Evolutionary conservation across 2,888 invertebrate genomes (phyloP).

Genomic region (Archaeoteleia sp.): DNA sequence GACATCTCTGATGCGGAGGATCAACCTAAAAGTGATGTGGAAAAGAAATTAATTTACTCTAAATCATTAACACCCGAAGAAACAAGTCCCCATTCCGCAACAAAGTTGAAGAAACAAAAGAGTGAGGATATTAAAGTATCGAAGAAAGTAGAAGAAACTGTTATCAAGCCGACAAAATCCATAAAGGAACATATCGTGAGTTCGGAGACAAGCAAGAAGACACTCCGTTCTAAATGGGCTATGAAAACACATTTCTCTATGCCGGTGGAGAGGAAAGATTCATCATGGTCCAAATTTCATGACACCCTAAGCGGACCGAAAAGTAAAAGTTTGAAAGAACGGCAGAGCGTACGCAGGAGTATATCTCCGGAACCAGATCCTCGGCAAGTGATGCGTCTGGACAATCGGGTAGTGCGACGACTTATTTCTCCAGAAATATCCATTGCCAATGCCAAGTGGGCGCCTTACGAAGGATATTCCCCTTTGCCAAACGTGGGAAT

Average conservation of each 20-base stretch:
- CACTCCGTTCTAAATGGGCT: slow-evolving; percentile 67
- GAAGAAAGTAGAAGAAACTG: slow-evolving; percentile 22
- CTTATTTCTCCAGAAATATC: slow-evolving; percentile 70
- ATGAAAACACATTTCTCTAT: slow-evolving; percentile 70
- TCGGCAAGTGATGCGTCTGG: slow-evolving; percentile 61
- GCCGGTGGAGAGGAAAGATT: slow-evolving; percentile 65
- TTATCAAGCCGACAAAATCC: slow-evolving; percentile 55
- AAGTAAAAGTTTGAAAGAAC: slow-evolving; percentile 69
- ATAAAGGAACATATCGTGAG: slow-evolving; percentile 60
- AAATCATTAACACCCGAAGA: slow-evolving; percentile 61
- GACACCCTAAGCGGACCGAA: slow-evolving; percentile 62
- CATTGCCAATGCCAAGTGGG: slow-evolving; percentile 69
- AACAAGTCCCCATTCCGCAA: slow-evolving; percentile 47
- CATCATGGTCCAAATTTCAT: slow-evolving; percentile 61
- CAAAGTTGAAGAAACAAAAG: slow-evolving; percentile 65
- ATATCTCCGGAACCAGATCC: slow-evolving; percentile 72
- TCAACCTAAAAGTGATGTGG: slow-evolving; percentile 54
- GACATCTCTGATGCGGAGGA: slow-evolving; percentile 46
- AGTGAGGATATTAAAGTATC: slow-evolving; percentile 56
- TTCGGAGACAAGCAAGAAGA: slow-evolving; percentile 60
- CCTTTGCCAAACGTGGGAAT: slow-evolving; percentile 70
- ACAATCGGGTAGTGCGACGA: slow-evolving; percentile 66
- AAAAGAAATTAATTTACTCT: slow-evolving; percentile 59
- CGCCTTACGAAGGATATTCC: slow-evolving; percentile 70
- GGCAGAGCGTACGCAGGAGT: slow-evolving; percentile 71